Conservation (phyloP, 2,113 vertebrate species). For the Cyprinodon brontotheroides region DNA sequence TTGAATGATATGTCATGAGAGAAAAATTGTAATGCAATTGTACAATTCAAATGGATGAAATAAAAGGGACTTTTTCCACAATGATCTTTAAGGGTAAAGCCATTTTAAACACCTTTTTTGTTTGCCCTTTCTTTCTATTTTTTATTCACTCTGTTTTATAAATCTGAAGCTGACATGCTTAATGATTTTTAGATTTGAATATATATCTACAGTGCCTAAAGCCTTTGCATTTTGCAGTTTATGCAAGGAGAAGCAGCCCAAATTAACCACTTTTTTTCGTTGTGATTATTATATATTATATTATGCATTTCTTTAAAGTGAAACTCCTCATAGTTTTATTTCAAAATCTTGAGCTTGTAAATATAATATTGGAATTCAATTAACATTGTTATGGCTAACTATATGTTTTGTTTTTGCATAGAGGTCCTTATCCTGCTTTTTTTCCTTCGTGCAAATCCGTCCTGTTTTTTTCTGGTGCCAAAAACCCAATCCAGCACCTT, state of each 20-base stretch:
- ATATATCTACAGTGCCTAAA: constrained; percentile 3
- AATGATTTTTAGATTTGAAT: background rate
- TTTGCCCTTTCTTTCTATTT: background rate
- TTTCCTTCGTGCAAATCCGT: constrained; percentile 53
- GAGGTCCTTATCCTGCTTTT: constrained; percentile 43
- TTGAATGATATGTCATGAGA: background rate
- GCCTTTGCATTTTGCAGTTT: background rate
- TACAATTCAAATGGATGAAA: background rate
- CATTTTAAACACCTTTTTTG: background rate
- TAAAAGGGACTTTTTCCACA: background rate
- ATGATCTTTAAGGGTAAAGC: background rate
- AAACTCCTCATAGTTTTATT: constrained; percentile 35
- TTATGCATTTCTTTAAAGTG: constrained; percentile 24
- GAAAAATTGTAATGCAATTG: background rate
- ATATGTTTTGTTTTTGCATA: constrained; percentile 40
- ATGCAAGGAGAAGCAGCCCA: constrained; percentile 4
- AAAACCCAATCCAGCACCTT: constrained; percentile 75
- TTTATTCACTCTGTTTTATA: background rate
- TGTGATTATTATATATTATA: constrained; percentile 35
- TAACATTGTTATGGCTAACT: constrained; percentile 68
- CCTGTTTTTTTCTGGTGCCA: constrained; percentile 70
- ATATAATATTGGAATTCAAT: constrained; percentile 58
- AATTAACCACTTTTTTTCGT: constrained; percentile 19
- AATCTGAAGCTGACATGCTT: background rate
- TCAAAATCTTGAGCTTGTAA: constrained; percentile 59